Base-by-base conservation (phyloP, 2,888 invertebrate genomes). In the Hypsopygia costalis region DNA sequence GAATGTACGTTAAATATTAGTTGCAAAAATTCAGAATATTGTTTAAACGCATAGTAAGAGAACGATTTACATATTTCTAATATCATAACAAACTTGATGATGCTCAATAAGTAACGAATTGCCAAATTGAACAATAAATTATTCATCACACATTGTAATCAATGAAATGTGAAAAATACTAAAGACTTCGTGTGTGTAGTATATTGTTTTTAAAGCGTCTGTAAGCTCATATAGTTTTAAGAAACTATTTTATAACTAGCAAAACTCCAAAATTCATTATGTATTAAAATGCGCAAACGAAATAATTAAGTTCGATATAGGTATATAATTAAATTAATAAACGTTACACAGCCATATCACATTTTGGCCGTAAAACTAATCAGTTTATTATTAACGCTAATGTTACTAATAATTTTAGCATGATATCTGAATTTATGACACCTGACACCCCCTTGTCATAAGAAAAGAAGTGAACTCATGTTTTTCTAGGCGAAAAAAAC, bases 201-300 rank as follows among this genome's bases (percentile, higher is more conserved):
- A 10, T 1, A 16, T 16, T 16, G 16, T 16, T 16, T 16, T 75
- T 80, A 81, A 81, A 79, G 81, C 79, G 55, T 74, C 55, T 58
- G 56, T 81, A 83, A 83, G 82, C 82, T 83, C 83, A 62, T 10
- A 16, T 69, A 54, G 49, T 64, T 70, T 64, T 51, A 63, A 72
- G 69, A 62, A 51, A 73, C 12, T 27, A 63, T 52, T 55, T 38
- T 53, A 62, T 40, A 63, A 63, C 72, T 77, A 80, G 69, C 71
- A 69, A 60, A 47, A 45, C 36, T 44, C n/a, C n/a, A n/a, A n/a
- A n/a, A 21, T 21, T 21, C 21, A 21, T 21, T 21, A 21, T 5
- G 6, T 21, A 21, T 21, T 25, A 25, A 60, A 61, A 63, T 60
- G 63, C 53, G 55, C 55, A 61, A 58, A 64, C 54, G 51, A 52